Percentiles rank a stretch among this genome's conserved stretches.
Evolutionary conservation across 2,888 invertebrate species (phyloP).

Genomic region (Notodonta ziczac): DNA sequence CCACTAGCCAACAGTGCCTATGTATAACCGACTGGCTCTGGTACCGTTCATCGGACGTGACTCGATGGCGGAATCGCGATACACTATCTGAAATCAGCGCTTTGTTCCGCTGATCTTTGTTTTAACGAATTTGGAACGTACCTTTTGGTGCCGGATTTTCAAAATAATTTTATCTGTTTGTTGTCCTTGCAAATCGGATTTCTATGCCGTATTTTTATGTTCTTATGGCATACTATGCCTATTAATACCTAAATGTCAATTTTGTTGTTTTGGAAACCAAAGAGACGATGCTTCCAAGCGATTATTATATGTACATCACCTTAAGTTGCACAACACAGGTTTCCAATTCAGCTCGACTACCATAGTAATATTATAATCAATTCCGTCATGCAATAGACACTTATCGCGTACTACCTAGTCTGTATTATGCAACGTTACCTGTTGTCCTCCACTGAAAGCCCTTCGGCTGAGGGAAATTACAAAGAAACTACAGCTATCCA

Average conservation of each 20-base stretch:
- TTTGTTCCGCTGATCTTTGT: constrained; percentile 20
- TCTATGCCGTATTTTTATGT: too few relatives aligned
- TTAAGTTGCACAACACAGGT: constrained; percentile 26
- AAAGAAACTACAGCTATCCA: background rate
- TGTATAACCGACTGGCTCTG: constrained; percentile 25
- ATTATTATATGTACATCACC: constrained; percentile 2
- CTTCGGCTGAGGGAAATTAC: background rate
- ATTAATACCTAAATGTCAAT: background rate
- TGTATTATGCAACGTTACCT: constrained; percentile 21
- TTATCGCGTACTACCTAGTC: constrained; percentile 18
- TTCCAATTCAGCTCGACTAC: constrained; percentile 17
- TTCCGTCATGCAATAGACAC: constrained; percentile 32
- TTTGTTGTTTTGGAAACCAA: background rate
- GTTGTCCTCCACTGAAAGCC: constrained; percentile 16
- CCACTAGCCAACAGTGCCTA: constrained; percentile 29
- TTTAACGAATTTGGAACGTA: background rate
- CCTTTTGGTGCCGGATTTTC: too few relatives aligned
- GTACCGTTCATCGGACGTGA: constrained; percentile 45
- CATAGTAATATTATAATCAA: constrained; percentile 33
- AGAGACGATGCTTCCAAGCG: background rate
- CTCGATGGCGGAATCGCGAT: constrained; percentile 35
- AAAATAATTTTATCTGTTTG: too few relatives aligned
- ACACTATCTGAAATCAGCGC: constrained; percentile 35
- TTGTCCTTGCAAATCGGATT: too few relatives aligned
- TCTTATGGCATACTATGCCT: too few relatives aligned